Conservation (phyloP, 2,888 invertebrate species). For the Ectemnius continuus region DNA sequence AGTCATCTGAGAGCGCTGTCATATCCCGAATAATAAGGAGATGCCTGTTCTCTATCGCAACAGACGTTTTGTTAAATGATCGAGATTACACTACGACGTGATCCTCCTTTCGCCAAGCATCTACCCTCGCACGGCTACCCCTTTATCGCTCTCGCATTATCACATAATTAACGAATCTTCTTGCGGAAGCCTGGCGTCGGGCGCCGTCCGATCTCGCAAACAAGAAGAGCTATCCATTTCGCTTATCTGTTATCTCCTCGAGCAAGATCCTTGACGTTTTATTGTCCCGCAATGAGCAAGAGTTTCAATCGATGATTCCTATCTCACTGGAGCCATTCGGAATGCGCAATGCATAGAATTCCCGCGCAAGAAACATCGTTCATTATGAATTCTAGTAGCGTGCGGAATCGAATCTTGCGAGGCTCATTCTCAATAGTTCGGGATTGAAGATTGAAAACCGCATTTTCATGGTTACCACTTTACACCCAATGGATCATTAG, state of each 20-base stretch:
- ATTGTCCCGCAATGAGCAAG: not conserved
- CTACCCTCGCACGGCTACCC: not conserved
- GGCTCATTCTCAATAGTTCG: not conserved
- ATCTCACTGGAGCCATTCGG: not conserved
- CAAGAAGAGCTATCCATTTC: slow-evolving; percentile 29
- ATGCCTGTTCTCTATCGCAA: slow-evolving; percentile 1
- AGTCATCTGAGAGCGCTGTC: slow-evolving; percentile 19
- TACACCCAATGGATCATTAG: slow-evolving; percentile 36
- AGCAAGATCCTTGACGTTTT: not conserved
- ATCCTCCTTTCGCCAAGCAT: not conserved
- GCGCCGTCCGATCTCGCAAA: slow-evolving; percentile 1
- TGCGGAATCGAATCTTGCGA: not conserved
- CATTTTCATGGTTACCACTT: slow-evolving; percentile 30
- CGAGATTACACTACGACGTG: slow-evolving; percentile 23
- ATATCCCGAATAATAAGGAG: slow-evolving; percentile 31
- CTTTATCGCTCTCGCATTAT: slow-evolving; percentile 30
- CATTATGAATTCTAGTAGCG: not conserved
- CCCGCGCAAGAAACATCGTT: not conserved
- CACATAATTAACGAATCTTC: slow-evolving; percentile 37
- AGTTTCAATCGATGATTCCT: slow-evolving; percentile 3
- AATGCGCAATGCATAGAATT: not conserved
- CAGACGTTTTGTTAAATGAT: slow-evolving; percentile 43
- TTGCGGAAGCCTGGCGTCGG: not conserved
- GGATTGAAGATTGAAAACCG: slow-evolving; percentile 30
- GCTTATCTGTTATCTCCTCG: slow-evolving; percentile 9